These are phyloP conservation scores for Muschampia plurimacula DNA, from an alignment of 2,888 invertebrate genomes.

Conservation along the genomic window DNA sequence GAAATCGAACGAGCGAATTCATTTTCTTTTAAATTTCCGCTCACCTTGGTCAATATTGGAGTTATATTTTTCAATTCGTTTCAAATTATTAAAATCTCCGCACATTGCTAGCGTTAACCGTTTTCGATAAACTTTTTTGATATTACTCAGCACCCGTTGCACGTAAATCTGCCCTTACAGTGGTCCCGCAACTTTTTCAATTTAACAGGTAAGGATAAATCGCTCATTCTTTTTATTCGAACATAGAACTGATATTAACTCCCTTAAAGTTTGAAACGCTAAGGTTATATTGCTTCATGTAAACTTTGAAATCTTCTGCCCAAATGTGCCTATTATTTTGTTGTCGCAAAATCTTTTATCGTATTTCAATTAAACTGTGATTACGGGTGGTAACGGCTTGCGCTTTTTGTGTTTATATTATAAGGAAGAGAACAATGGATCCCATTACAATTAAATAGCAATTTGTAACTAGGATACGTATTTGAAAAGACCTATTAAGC, in stretches of 20 bases:
- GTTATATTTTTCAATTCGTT: conserved; percentile 64
- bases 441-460: conserved; percentile 17
- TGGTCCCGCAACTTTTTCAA: conserved; percentile 84
- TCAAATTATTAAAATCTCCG: conserved; percentile 72
- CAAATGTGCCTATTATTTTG: conserved; percentile 4
- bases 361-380: conserved; percentile 30
- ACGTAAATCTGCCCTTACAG: conserved; percentile 82
- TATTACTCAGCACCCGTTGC: conserved; percentile 80
- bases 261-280: conserved; percentile 65
- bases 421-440: conserved; percentile 18
- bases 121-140: conserved; percentile 82
- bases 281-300: conserved; percentile 32
- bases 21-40: conserved; percentile 44
- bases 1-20: conserved; percentile 40
- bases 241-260: conserved; percentile 83
- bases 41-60: conserved; percentile 37
- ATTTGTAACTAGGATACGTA: conserved; percentile 12
- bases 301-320: conserved; percentile 32
- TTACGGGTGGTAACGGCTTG: conserved; percentile 26
- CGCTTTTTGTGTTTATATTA: conserved; percentile 26
- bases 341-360: conserved; percentile 11
- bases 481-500: conserved; percentile 2
- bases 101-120: conserved; percentile 51
- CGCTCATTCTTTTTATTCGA: conserved; percentile 84
- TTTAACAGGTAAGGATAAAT: conserved; percentile 86